Percentiles rank a stretch among this genome's conserved stretches.
Evolutionary conservation across 1,140 invertebrate genomes (phyloP).

Genomic region (Drosophila paulistorum): DNA sequence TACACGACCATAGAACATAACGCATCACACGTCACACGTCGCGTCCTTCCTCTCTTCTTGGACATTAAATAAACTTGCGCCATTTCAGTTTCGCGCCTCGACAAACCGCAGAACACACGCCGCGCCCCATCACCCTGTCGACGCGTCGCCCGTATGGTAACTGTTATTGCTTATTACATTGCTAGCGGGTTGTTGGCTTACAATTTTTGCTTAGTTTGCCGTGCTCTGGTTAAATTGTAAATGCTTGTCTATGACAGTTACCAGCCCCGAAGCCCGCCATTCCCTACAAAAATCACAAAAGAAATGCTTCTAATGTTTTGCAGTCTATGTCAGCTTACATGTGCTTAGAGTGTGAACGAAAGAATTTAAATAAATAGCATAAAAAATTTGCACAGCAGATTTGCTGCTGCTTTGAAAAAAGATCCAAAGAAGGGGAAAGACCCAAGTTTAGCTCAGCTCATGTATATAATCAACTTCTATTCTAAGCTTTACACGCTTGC

Average conservation of each 20-base stretch:
- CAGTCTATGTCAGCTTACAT: constrained; percentile 47
- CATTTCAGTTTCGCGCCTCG: constrained; percentile 75
- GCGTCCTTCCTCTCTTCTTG: constrained; percentile 13
- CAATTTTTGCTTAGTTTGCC: constrained; percentile 53
- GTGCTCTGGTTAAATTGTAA: constrained; percentile 51
- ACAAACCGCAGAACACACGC: constrained; percentile 43
- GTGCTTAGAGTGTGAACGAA: constrained; percentile 36
- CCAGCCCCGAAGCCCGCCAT: background rate
- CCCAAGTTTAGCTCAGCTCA: constrained; percentile 39
- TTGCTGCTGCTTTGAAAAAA: background rate
- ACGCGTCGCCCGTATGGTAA: constrained; percentile 23
- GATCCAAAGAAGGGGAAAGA: constrained; percentile 14
- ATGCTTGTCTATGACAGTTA: constrained; percentile 43
- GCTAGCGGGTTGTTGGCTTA: constrained; percentile 20
- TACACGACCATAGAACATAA: constrained; percentile 51
- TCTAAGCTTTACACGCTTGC: constrained; percentile 22
- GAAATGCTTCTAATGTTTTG: constrained; percentile 56
- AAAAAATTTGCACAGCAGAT: constrained; percentile 46
- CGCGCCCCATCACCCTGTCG: background rate
- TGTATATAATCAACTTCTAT: constrained; percentile 58
- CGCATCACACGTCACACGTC: constrained; percentile 45
- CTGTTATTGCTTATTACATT: constrained; percentile 74
- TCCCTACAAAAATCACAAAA: constrained; percentile 51
- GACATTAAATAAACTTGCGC: constrained; percentile 78
- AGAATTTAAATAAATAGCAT: constrained; percentile 77